Percentiles rank a stretch among this genome's conserved stretches.
phyloP scores from a whole-genome alignment of 2,113 vertebrate genomes.

The Lophura nycthemera region DNA sequence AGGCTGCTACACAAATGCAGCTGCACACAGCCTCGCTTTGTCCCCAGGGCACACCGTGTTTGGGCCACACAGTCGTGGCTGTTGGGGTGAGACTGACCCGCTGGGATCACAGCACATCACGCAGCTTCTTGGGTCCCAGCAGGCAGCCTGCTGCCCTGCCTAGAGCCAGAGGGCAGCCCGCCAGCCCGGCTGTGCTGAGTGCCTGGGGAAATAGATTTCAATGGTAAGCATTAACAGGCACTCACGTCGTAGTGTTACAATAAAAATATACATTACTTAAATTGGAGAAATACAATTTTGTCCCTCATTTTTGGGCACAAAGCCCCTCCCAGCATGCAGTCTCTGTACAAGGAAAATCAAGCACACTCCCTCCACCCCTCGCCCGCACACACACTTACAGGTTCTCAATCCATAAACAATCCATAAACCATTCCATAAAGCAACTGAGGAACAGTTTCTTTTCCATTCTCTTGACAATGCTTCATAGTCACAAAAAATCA shows the following conservation, averaged over 20 bases:
- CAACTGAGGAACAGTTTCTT: background rate
- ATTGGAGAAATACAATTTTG: background rate
- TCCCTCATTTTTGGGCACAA: background rate
- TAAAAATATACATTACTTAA: background rate
- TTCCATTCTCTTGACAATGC: background rate
- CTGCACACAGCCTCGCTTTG: background rate
- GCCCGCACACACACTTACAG: background rate
- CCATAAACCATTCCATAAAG: background rate
- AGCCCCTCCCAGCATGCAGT: background rate
- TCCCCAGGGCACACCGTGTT: background rate
- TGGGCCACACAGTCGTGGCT: too few species aligned
- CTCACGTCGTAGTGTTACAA: background rate
- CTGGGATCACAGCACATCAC: background rate
- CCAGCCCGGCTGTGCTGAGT: accelerated
- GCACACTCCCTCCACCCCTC: background rate
- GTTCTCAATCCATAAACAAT: background rate
- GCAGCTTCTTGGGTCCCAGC: background rate
- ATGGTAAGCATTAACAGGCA: background rate
- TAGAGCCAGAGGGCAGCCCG: too few species aligned
- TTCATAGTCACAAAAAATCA: background rate
- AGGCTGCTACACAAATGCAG: too few species aligned
- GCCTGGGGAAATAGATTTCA: accelerated
- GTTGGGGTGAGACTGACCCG: accelerated
- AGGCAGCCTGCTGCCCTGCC: background rate
- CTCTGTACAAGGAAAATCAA: accelerated